Evolutionary conservation across 2,797 vertebrate species (phyloP).

Genomic region (Clarias laeviceps): DNA sequence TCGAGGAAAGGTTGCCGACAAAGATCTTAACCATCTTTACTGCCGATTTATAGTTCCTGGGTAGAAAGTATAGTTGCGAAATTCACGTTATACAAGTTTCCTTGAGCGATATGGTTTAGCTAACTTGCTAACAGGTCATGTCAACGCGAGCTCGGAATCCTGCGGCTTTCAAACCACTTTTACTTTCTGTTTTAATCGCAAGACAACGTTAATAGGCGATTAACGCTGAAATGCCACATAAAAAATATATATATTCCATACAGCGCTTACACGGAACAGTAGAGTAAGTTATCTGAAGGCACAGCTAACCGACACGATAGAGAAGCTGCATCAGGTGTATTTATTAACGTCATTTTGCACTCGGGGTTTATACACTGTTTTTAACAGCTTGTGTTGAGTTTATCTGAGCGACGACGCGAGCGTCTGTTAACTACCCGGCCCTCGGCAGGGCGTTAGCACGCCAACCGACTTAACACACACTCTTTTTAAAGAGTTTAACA

Average conservation of each 20-base stretch:
- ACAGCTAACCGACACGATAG: not conserved
- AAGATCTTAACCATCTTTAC: constrained; percentile 91
- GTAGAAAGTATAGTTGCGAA: constrained; percentile 56
- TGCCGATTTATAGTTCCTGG: constrained; percentile 49
- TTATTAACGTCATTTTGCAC: not conserved
- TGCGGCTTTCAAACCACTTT: not conserved
- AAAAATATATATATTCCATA: not conserved
- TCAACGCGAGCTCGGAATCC: not conserved
- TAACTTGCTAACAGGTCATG: not conserved
- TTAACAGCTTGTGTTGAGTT: not conserved
- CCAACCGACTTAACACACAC: too few species aligned
- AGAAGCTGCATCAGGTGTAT: not conserved
- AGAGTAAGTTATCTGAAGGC: not conserved
- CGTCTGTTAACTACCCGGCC: not conserved
- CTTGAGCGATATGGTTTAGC: not conserved
- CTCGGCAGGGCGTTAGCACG: not conserved
- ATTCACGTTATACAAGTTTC: constrained; percentile 49
- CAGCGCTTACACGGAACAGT: not conserved
- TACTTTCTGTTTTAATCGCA: not conserved
- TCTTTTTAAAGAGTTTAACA: not conserved
- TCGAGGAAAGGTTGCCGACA: constrained; percentile 88
- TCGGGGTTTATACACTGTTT: not conserved
- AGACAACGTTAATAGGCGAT: not conserved
- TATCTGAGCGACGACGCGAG: not conserved
- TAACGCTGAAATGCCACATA: not conserved